A percentile compares a stretch with the other conserved stretches of the same genome.
phyloP scores from a whole-genome alignment of 2,797 vertebrate species.

The Oreonectes daqikongensis region DNA sequence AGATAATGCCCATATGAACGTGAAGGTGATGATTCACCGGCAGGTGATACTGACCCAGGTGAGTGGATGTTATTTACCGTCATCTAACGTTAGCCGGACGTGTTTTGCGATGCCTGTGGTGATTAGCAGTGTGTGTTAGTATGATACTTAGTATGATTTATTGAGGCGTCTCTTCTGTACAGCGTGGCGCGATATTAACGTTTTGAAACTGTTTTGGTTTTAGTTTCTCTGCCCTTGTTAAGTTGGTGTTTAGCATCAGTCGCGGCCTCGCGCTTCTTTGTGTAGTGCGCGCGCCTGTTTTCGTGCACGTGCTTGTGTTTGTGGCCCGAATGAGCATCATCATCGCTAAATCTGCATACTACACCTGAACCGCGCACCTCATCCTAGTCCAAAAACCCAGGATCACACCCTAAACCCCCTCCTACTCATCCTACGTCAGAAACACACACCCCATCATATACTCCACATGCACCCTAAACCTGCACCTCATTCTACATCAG shows the following conservation, averaged over 20 bases:
- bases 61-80: conserved; percentile 34
- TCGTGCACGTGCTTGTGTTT: conserved; percentile 27
- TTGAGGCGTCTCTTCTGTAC: background rate
- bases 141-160: background rate
- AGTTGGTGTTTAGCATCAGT: conserved; percentile 5
- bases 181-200: background rate
- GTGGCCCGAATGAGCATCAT: conserved; percentile 23
- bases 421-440: background rate
- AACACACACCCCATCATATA: background rate
- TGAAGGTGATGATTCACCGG: conserved; percentile 63
- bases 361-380: background rate
- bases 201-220: background rate
- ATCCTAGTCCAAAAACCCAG: background rate
- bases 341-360: background rate
- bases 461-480: background rate
- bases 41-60: conserved; percentile 67
- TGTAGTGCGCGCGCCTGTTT: conserved; percentile 2
- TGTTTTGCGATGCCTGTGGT: background rate
- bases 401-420: background rate
- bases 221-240: background rate
- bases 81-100: conserved; percentile 2
- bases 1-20: conserved; percentile 40
- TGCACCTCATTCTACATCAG: background rate
- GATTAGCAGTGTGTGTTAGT: background rate
- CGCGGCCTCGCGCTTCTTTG: conserved; percentile 41